Conservation (phyloP, 2,888 invertebrate genomes). For the Osedax fenrisi region DNA sequence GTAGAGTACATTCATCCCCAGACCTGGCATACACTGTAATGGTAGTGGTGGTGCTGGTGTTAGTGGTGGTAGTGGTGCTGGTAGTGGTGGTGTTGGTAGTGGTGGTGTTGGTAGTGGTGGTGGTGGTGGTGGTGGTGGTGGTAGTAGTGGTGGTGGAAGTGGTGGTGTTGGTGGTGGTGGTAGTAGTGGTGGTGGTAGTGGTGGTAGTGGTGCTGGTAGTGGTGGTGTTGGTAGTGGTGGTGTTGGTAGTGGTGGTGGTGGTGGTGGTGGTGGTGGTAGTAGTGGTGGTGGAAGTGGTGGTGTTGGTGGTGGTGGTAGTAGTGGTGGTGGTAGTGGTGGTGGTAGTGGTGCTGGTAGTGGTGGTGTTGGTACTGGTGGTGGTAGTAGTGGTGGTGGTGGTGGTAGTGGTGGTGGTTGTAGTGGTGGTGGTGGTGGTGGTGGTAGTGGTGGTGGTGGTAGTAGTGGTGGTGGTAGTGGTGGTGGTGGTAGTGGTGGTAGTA, state of each 20-base stretch:
- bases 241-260: neutral
- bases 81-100: neutral
- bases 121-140: neutral
- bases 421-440: neutral
- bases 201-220: neutral
- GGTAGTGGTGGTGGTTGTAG: neutral
- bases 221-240: neutral
- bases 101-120: neutral
- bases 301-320: neutral
- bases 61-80: neutral
- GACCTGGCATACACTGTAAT: slow-evolving; percentile 87
- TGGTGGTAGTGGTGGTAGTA: neutral
- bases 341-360: neutral
- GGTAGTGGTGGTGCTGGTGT: neutral
- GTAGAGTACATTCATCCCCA: slow-evolving; percentile 95
- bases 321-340: neutral
- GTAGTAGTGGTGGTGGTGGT: neutral
- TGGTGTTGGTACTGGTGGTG: neutral
- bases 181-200: neutral
- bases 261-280: neutral
- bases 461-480: neutral
- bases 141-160: too few species aligned
- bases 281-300: neutral
- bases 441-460: neutral
- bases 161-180: neutral